Conservation (phyloP, 2,797 vertebrate species). For the Megalops cyprinoides region DNA sequence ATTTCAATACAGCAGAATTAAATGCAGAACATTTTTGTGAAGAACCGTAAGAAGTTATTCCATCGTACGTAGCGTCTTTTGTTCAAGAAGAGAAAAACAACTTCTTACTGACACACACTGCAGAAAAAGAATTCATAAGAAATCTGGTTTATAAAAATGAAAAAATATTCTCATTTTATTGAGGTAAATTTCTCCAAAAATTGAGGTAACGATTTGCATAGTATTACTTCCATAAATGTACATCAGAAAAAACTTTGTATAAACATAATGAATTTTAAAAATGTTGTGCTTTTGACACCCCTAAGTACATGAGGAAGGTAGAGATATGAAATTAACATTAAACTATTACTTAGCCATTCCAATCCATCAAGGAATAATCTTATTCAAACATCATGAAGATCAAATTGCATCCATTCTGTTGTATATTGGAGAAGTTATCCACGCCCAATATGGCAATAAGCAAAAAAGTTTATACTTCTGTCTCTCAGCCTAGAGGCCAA, state of each 20-base stretch:
- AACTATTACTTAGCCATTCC: too few relatives aligned
- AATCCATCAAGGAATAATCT: not conserved
- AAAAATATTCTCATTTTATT: slow-evolving; percentile 94
- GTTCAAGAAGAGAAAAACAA: too few relatives aligned
- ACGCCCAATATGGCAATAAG: too few relatives aligned
- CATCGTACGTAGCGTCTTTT: too few relatives aligned
- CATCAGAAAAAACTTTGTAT: slow-evolving; percentile 29
- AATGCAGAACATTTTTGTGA: too few relatives aligned
- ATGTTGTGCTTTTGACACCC: slow-evolving; percentile 28
- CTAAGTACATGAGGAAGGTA: not conserved
- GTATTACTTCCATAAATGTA: slow-evolving; percentile 72
- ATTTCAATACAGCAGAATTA: too few relatives aligned
- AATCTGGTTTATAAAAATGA: slow-evolving; percentile 73
- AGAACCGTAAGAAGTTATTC: too few relatives aligned
- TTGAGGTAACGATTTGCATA: slow-evolving; percentile 93
- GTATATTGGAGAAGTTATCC: too few relatives aligned
- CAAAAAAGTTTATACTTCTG: not conserved
- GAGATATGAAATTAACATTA: not conserved
- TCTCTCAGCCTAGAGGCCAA: not conserved
- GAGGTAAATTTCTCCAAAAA: slow-evolving; percentile 86
- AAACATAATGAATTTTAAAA: slow-evolving; percentile 2
- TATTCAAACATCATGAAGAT: too few relatives aligned
- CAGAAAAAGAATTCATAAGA: slow-evolving; percentile 9
- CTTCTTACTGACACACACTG: too few relatives aligned
- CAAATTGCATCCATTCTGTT: slow-evolving; percentile 20